phyloP scores from a whole-genome alignment of 2,888 invertebrate genomes.

The Euplexia lucipara region DNA sequence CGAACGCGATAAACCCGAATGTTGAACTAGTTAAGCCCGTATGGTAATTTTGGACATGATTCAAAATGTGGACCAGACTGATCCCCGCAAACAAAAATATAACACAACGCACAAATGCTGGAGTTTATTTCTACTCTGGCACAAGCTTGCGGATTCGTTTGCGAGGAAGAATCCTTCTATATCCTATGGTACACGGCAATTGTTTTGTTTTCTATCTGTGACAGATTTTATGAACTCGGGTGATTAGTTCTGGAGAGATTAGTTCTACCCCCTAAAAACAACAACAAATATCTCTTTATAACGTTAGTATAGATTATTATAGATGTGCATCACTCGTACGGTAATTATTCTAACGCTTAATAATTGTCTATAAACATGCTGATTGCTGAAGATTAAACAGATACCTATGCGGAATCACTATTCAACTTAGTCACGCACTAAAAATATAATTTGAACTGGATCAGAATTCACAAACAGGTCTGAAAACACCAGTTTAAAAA shows the following conservation, averaged over 20 bases:
- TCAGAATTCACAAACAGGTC: not conserved
- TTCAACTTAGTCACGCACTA: not conserved
- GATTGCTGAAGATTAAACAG: not conserved
- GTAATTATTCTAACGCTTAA: not conserved
- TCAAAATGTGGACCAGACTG: constrained; percentile 21
- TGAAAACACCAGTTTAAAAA: constrained; percentile 8
- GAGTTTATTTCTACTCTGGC: not conserved
- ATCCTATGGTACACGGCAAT: too few relatives aligned
- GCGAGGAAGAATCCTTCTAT: too few relatives aligned
- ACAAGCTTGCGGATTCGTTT: too few relatives aligned
- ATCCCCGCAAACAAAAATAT: not conserved
- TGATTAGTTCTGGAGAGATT: too few relatives aligned
- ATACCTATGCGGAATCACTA: not conserved
- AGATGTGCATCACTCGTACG: not conserved
- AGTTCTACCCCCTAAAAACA: too few relatives aligned
- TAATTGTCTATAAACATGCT: too few relatives aligned
- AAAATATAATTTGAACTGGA: constrained; percentile 17
- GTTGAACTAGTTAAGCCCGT: constrained; percentile 25
- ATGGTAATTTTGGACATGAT: constrained; percentile 29
- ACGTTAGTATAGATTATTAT: too few relatives aligned
- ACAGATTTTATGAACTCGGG: too few relatives aligned
- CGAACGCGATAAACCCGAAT: constrained; percentile 25
- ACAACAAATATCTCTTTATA: too few relatives aligned
- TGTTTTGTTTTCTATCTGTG: too few relatives aligned
- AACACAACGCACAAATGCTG: not conserved